Base-by-base conservation (phyloP, 2,888 invertebrate species). In the Thymelicus acteon region DNA sequence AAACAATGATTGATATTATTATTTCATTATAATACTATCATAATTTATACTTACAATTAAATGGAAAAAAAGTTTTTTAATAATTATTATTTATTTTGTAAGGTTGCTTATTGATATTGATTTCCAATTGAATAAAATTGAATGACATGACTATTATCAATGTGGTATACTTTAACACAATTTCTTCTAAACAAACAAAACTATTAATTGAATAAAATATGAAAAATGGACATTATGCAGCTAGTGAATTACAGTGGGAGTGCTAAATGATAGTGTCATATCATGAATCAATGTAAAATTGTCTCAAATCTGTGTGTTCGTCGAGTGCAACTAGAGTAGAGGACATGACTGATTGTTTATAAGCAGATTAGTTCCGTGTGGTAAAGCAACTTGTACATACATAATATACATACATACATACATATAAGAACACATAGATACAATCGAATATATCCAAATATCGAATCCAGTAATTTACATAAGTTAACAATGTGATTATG, bases 401-500 rank as follows among this genome's bases (percentile, higher is more conserved):
- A 72, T 31, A 5, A 5, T 31, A 31, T 5, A 24, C 7, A 12
- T n/a, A 54, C 6, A 72, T 39, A 67, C 57, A 65, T 58, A 49
- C n/a, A n/a, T n/a, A 44, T 63, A 24, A 62, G 44, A 57, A 60
- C 63, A 72, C 67, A 61, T 15, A 60, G 40, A 72, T 64, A 73
- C 74, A 77, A 73, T 69, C 39, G 63, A 58, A 63, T 69, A 63
- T 31, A 69, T 73, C 76, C 67, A 74, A 73, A 76, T 19, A 54
- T 54, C 54, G 54, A 54, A 54, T 54, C 24, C 24, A 58, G 39
- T 37, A 39, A 13, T 83, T 81, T 82, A 80, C 80, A 82, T 77
- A 83, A 81, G 80, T 48, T 82, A 79, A 79, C 81, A 84, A 84
- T 84, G 82, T 69, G 81, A 80, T 85, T 77, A 80, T 86, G 82